Evolutionary conservation across 2,113 vertebrate genomes (phyloP).

Genomic region (Albula glossodonta): DNA sequence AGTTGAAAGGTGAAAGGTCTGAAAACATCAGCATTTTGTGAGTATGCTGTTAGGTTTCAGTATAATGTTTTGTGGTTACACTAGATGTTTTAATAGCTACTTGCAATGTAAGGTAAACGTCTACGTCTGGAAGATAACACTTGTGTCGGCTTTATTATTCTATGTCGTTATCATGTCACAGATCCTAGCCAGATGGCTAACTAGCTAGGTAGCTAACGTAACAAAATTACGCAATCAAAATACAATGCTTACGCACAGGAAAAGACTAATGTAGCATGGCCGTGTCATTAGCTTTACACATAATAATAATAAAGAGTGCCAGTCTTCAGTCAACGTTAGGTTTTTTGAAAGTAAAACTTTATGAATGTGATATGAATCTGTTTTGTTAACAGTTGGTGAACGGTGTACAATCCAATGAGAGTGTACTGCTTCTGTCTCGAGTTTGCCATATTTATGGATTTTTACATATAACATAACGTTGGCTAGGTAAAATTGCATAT

Average conservation of each 20-base stretch:
- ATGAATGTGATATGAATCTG: too few relatives aligned
- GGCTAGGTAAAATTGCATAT: too few relatives aligned
- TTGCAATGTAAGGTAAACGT: neutral
- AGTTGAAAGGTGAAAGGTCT: neutral
- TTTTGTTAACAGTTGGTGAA: too few relatives aligned
- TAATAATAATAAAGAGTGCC: neutral
- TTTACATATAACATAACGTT: too few relatives aligned
- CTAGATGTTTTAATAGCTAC: neutral
- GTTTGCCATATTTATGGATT: too few relatives aligned
- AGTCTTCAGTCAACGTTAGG: neutral
- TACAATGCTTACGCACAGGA: neutral
- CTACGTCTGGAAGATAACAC: neutral
- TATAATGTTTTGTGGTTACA: neutral
- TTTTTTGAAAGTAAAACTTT: neutral
- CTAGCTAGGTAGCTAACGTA: neutral
- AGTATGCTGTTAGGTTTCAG: neutral
- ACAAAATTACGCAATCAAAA: neutral
- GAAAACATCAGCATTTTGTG: conserved; percentile 16
- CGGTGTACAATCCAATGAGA: too few relatives aligned
- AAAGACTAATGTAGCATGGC: neutral
- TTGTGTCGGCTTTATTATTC: neutral
- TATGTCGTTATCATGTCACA: neutral
- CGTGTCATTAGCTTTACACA: neutral
- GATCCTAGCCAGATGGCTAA: neutral
- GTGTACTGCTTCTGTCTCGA: too few relatives aligned